Conservation (phyloP, 2,888 invertebrate species). For the Stictocephala bisonia region DNA sequence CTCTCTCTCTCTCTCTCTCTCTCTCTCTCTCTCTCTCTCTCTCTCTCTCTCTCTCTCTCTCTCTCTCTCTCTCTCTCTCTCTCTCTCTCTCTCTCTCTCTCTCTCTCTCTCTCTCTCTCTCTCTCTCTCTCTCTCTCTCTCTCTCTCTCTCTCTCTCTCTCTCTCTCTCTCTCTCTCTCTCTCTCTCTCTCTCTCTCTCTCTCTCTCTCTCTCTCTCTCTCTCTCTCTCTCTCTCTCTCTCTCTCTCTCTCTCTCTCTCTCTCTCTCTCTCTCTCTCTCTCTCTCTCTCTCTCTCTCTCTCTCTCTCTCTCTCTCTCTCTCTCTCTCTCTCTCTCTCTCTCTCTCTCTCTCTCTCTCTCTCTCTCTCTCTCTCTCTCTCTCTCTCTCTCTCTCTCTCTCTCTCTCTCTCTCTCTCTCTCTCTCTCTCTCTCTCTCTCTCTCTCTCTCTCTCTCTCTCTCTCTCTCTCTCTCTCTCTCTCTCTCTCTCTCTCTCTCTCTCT, state of each 20-base stretch:
- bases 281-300: too few relatives aligned
- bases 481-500: background rate
- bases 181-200: too few relatives aligned
- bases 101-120: too few relatives aligned
- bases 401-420: background rate
- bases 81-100: conserved; percentile 1
- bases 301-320: too few relatives aligned
- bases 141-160: too few relatives aligned
- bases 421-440: background rate
- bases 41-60: background rate
- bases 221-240: too few relatives aligned
- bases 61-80: background rate
- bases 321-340: background rate
- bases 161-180: too few relatives aligned
- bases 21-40: background rate
- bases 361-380: background rate
- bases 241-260: too few relatives aligned
- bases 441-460: background rate
- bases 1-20: background rate
- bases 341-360: background rate
- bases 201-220: too few relatives aligned
- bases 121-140: too few relatives aligned
- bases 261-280: too few relatives aligned
- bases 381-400: background rate
- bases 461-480: background rate